Evolutionary conservation across 2,113 vertebrate genomes (phyloP), one percentile per base, ranked within the genome.

Genomic region (Aix galericulata): DNA sequence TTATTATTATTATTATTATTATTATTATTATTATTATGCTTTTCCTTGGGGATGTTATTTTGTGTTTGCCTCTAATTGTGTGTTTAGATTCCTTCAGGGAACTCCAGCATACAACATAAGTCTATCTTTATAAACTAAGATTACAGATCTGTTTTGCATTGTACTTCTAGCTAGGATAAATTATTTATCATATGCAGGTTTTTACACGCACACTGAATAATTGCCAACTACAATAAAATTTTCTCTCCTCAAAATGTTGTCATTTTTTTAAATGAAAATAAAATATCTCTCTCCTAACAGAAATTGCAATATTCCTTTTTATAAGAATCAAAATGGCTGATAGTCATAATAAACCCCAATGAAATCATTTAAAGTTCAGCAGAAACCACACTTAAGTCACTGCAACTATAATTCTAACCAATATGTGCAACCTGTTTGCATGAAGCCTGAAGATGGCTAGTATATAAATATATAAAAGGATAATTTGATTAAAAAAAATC

Each of bases 51-150:
- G 95, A 88, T 78, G 7, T 53, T 82, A 79, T 96, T 40, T 79
- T 66, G 55, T 89, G 60, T 94, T 95, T 96, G 50, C 38, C 13
- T 95, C 73, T 94, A 94, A 96, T 97, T 96, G 76, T 75, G 40
- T 92, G 63, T 53, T 71, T 91, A 80, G 67, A 85, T 95, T 80
- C 68, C 83, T 74, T 50, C 31, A 88, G 89, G 94, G 90, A 94
- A 53, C 5, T 56, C 2, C 5, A 80, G 64, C 60, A 82, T 40
- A 94, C 52, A 86, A 53, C 36, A 50, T 21, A 6, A 76, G 66
- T 60, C 84, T 72, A 67, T 63, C 52, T 93, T 69, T 63, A 87
- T 64, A 87, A 90, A 64, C 38, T 62, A 48, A 68, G 23, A 77
- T 68, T 91, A 12, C 38, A 66, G 8, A 6, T 74, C 67, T 87